Evolutionary conservation across 1,140 invertebrate genomes (phyloP).

Genomic region (Cydia strobilella): DNA sequence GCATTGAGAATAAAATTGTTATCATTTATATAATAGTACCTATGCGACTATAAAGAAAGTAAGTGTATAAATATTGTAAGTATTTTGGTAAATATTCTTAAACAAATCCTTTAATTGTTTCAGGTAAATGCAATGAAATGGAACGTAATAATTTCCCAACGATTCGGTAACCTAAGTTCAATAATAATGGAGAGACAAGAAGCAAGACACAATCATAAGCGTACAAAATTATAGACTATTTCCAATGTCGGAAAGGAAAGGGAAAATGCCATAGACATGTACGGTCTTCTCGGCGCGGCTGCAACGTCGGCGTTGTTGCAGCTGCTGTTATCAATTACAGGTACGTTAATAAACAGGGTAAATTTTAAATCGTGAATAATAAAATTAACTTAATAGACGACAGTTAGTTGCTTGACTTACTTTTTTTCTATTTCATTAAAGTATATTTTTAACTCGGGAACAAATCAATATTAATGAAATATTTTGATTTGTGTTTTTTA

Average conservation of each 20-base stretch:
- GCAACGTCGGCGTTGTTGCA: slow-evolving; percentile 65
- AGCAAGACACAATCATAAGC: slow-evolving; percentile 47
- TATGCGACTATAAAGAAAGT: too few species aligned
- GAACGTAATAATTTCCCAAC: background rate
- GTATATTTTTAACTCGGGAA: too few species aligned
- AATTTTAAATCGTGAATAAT: slow-evolving; percentile 27
- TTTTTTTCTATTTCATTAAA: too few species aligned
- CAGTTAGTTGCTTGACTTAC: too few species aligned
- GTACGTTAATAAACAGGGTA: slow-evolving; percentile 41
- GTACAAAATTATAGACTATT: slow-evolving; percentile 52
- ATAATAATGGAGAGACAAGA: slow-evolving; percentile 36
- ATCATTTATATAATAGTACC: too few species aligned
- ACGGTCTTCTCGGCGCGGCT: slow-evolving; percentile 64
- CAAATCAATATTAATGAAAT: too few species aligned
- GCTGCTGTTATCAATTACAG: slow-evolving; percentile 64
- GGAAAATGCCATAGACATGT: slow-evolving; percentile 70
- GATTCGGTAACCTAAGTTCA: background rate
- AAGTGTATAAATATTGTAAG: too few species aligned
- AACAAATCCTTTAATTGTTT: background rate
- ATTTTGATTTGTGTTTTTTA: too few species aligned
- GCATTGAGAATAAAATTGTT: too few species aligned
- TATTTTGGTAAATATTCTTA: background rate
- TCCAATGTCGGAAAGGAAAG: slow-evolving; percentile 62
- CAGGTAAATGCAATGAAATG: background rate
- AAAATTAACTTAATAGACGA: too few species aligned